Evolutionary conservation across 2,888 invertebrate genomes (phyloP), one percentile per base, ranked within the genome.

Genomic region (Drosophila gaucha): DNA sequence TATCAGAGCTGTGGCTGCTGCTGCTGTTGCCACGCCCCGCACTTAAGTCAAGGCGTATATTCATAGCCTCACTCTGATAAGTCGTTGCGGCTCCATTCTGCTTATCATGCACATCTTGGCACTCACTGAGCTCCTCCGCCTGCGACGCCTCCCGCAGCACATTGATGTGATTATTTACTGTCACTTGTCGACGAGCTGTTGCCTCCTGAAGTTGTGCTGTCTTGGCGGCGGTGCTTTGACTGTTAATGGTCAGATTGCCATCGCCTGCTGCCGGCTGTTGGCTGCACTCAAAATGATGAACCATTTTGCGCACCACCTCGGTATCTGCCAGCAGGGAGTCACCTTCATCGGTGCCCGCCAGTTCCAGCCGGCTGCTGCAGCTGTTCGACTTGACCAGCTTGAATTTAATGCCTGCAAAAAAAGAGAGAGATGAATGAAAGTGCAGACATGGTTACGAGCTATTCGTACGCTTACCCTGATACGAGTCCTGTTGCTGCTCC

Each of bases 371-470:
- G 89, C 96, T 96, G 88, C 96, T 96, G 90, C 96, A 97, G 76
- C 96, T 96, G 88, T 97, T 97, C 28, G 96, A 97, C 92, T 97
- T 97, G 1, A 97, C 94, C 71, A 97, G 92, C 88, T 95, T 95
- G 89, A 96, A 96, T 90, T 96, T 96, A 54, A 96, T 94, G 52
- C 95, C 95, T 89, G 54, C 30, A 28, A 57, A 30, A 9, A 28
- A 14, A 9, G 20, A 20, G 20, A 9, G 20, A n/a, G 18, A 22
- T 9, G 20, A 28, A 12, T 20, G 39, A 30, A 24, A 9, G 18
- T 3, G 20, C 2, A 8, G 14, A 20, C 18, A 16, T 20, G 24
- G 28, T 38, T 30, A 38, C 38, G 18, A 26, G 18, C 12, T 9
- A 20, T 9, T 12, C 20, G 30, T 12, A 36, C 43, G 20, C 78